Evolutionary conservation across 2,113 vertebrate genomes (phyloP).

Genomic region (Ptyas mucosa): DNA sequence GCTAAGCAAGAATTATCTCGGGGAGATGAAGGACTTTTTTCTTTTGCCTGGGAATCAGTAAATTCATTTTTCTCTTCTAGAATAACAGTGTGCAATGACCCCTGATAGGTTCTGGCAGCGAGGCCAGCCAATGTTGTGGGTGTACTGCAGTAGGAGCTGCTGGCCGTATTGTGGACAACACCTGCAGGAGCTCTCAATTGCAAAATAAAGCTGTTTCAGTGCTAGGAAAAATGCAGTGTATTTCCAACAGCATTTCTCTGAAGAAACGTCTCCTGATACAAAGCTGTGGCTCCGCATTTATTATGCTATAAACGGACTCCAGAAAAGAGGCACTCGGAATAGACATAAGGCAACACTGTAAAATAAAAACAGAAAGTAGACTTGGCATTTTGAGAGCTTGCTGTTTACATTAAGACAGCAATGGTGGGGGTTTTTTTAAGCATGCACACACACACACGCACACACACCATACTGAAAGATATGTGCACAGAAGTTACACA

Average conservation of each 20-base stretch:
- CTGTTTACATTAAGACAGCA: conserved; percentile 42
- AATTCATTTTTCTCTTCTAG: not conserved
- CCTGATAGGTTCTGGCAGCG: not conserved
- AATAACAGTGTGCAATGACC: not conserved
- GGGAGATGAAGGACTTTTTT: not conserved
- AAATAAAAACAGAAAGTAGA: conserved; percentile 38
- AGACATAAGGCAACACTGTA: conserved; percentile 24
- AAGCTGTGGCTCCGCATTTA: not conserved
- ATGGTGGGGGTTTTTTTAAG: conserved; percentile 1
- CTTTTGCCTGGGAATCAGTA: not conserved
- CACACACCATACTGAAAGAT: conserved; percentile 43
- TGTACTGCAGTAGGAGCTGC: not conserved
- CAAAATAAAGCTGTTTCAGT: not conserved
- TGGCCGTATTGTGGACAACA: not conserved
- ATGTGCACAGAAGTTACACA: conserved; percentile 58
- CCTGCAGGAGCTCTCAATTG: not conserved
- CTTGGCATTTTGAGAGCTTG: conserved; percentile 27
- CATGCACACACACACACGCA: not conserved
- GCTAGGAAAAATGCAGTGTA: not conserved
- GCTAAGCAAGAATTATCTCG: not conserved
- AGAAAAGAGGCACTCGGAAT: not conserved
- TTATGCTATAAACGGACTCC: not conserved
- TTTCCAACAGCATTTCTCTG: not conserved
- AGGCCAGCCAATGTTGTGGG: not conserved
- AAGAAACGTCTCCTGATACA: not conserved